Evolutionary conservation across 2,888 invertebrate species (phyloP), one percentile per base, ranked within the genome.

Genomic region (Artemia sp.): DNA sequence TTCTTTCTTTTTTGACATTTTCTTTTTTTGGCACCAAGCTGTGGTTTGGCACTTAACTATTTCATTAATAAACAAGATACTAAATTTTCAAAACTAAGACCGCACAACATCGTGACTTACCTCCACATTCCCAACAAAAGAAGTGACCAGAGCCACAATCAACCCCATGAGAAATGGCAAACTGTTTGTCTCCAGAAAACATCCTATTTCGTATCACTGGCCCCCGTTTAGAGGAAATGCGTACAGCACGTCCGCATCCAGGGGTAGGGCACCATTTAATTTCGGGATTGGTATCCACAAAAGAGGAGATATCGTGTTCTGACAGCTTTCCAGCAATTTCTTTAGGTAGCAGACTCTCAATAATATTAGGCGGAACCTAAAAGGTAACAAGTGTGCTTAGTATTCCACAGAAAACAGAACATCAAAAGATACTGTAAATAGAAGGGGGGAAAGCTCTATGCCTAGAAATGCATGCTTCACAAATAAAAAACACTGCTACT

Each of bases 191-290:
- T 8, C 74, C 72, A 51, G 67, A 72, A 52, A 68, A 14, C 53
- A 70, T 69, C 12, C 70, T 38, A 66, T 70, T 67, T 19, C 52
- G 67, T 14, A 19, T 38, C 19, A 11, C 51, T 12, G 74, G 75
- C 66, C 72, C 72, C 72, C 24, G n/a, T 24, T 58, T 58, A 10
- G 64, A 85, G 8, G 85, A 85, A 66, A 85, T 77, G 71, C 82
- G 79, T 1, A 86, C 86, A 10, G 86, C 86, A 73, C 84, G 78
- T 7, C 84, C 84, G 77, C 86, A 86, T 12, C 84, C 85, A 51
- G 86, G 83, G 74, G 81, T 82, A 5, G 86, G 86, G 75, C 86
- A 86, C 86, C 86, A 86, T 77, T 86, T 85, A 73, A 86, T 85
- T 73, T 81, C 81, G 72, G 85, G 84, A 76, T 85, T 86, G 72